Conservation (phyloP, 2,113 vertebrate genomes). For the Naja naja region DNA sequence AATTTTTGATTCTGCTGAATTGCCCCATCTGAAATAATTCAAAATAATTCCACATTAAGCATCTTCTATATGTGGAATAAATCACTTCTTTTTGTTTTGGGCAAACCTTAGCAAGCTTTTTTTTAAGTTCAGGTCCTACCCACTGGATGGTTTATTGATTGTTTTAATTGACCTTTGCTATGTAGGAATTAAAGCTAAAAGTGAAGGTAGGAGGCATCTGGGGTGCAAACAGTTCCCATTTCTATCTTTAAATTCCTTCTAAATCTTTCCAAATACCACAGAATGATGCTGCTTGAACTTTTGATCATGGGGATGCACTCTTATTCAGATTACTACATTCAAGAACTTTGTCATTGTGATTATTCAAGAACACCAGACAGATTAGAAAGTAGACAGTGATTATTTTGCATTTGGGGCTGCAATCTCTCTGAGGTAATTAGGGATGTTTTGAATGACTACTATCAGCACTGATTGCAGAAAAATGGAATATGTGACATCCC, state of each 20-base stretch:
- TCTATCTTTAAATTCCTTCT: neutral
- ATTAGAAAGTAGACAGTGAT: neutral
- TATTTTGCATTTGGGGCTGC: neutral
- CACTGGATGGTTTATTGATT: neutral
- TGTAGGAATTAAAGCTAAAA: neutral
- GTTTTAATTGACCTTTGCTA: neutral
- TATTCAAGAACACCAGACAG: neutral
- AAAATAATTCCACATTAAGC: neutral
- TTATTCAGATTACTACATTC: neutral
- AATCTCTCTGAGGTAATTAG: neutral
- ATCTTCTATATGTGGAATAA: neutral
- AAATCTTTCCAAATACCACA: neutral
- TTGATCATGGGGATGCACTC: neutral
- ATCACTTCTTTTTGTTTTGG: neutral
- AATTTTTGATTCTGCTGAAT: neutral
- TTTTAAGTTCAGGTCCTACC: neutral
- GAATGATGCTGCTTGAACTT: neutral
- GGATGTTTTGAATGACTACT: neutral
- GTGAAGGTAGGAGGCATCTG: neutral
- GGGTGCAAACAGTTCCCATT: neutral
- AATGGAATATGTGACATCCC: neutral
- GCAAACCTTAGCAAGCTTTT: neutral
- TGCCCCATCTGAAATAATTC: neutral
- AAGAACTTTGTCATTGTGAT: neutral
- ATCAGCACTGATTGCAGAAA: neutral